phyloP scores from a whole-genome alignment of 2,888 invertebrate genomes.

The Empis livida region DNA sequence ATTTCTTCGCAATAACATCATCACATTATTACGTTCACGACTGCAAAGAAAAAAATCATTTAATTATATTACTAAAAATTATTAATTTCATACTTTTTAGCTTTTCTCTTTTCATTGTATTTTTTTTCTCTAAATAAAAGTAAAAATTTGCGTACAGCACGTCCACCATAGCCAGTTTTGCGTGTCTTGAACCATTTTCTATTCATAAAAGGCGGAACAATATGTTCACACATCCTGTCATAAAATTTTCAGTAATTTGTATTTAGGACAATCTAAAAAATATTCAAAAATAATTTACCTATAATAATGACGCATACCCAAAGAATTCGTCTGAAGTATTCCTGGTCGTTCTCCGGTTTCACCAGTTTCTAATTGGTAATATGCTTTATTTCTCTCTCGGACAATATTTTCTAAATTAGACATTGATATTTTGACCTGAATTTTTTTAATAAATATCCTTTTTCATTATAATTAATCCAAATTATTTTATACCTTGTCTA shows the following conservation, averaged over 20 bases:
- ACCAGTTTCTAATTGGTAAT: constrained; percentile 79
- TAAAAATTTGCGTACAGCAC: constrained; percentile 50
- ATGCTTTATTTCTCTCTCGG: constrained; percentile 83
- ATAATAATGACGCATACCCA: constrained; percentile 49
- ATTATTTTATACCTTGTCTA: constrained; percentile 58
- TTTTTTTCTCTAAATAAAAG: constrained; percentile 52
- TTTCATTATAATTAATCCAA: background rate
- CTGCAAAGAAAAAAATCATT: constrained; percentile 26
- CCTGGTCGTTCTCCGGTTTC: constrained; percentile 65
- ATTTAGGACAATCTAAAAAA: background rate
- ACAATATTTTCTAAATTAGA: constrained; percentile 80
- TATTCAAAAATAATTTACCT: constrained; percentile 20
- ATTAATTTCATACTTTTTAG: constrained; percentile 40
- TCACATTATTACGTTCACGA: constrained; percentile 52
- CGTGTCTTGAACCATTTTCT: constrained; percentile 47
- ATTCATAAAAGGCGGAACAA: constrained; percentile 54
- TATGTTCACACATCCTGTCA: constrained; percentile 44
- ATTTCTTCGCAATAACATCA: constrained; percentile 56
- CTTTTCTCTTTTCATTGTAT: constrained; percentile 42
- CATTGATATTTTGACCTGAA: constrained; percentile 80
- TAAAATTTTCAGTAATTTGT: constrained; percentile 4
- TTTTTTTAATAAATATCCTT: background rate
- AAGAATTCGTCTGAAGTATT: constrained; percentile 41
- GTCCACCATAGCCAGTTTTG: constrained; percentile 42
- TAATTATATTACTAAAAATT: constrained; percentile 1